These are phyloP conservation scores for Daphoenositta chrysoptera DNA, from an alignment of 2,113 vertebrate species.

Conservation along the genomic window DNA sequence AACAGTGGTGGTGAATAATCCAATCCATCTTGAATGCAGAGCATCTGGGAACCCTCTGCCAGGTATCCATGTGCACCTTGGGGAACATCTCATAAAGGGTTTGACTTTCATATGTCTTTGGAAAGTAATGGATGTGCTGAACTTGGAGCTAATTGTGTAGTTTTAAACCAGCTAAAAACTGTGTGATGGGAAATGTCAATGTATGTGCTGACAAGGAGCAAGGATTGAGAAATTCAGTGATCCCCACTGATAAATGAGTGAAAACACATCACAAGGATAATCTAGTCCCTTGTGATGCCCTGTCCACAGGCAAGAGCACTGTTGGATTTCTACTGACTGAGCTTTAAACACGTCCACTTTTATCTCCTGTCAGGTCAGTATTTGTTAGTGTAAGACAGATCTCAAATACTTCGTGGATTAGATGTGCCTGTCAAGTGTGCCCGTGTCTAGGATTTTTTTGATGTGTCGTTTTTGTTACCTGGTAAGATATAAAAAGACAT, in stretches of 20 bases:
- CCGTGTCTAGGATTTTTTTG: not conserved
- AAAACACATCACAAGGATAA: not conserved
- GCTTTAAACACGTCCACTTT: not conserved
- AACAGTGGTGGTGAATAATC: slow-evolving; percentile 84
- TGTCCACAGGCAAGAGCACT: not conserved
- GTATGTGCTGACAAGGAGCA: not conserved
- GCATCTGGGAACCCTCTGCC: slow-evolving; percentile 86
- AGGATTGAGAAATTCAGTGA: not conserved
- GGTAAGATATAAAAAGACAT: not conserved
- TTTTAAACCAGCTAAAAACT: not conserved
- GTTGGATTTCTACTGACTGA: not conserved
- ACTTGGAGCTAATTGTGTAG: not conserved
- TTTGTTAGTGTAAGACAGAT: not conserved
- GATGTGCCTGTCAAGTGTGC: not conserved
- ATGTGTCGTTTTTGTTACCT: not conserved
- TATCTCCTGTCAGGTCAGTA: not conserved
- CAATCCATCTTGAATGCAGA: slow-evolving; percentile 86
- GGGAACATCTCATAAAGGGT: not conserved
- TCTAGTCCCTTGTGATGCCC: not conserved
- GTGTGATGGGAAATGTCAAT: not conserved
- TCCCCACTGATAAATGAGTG: not conserved
- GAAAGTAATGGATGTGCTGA: not conserved
- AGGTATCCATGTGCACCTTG: slow-evolving; percentile 57
- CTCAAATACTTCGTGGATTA: not conserved
- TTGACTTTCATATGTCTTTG: not conserved